phyloP scores from a whole-genome alignment of 1,140 invertebrate genomes.

The Trichoplusia ni region DNA sequence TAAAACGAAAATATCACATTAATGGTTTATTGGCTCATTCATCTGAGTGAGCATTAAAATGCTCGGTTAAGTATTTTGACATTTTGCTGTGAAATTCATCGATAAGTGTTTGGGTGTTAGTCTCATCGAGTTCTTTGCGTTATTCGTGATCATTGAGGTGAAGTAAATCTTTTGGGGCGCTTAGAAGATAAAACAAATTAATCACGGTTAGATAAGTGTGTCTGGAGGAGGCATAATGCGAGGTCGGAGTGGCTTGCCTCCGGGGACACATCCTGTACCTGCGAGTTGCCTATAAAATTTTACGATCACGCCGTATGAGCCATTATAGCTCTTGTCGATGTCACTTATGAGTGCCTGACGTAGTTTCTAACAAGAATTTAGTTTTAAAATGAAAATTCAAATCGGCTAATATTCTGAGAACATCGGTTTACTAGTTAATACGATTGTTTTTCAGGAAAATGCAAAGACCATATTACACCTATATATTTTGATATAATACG shows the following conservation, averaged over 20 bases:
- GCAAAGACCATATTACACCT: no score
- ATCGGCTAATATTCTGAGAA: no score
- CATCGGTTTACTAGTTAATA: no score
- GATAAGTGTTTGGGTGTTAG: background rate
- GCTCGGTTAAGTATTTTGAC: slow-evolving; percentile 5
- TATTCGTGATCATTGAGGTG: slow-evolving; percentile 32
- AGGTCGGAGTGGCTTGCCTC: slow-evolving; percentile 52
- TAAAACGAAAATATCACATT: background rate
- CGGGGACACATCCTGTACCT: slow-evolving; percentile 59
- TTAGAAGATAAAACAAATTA: slow-evolving; percentile 71
- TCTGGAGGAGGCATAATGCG: slow-evolving; percentile 59
- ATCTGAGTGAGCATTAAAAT: slow-evolving; percentile 15
- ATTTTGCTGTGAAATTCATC: slow-evolving; percentile 9
- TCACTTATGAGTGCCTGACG: slow-evolving; percentile 52
- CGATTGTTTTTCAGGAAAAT: no score
- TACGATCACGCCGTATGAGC: slow-evolving; percentile 69
- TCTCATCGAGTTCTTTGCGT: slow-evolving; percentile 30
- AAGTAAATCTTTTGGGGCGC: slow-evolving; percentile 55
- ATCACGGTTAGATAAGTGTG: slow-evolving; percentile 72
- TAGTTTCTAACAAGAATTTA: slow-evolving; percentile 59
- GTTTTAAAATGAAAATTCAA: slow-evolving; percentile 32
- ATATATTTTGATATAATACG: no score
- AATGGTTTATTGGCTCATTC: background rate
- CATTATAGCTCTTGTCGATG: slow-evolving; percentile 62
- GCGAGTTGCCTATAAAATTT: slow-evolving; percentile 69